Base-by-base conservation (phyloP, 2,113 vertebrate genomes). In the Piprites chloris region DNA sequence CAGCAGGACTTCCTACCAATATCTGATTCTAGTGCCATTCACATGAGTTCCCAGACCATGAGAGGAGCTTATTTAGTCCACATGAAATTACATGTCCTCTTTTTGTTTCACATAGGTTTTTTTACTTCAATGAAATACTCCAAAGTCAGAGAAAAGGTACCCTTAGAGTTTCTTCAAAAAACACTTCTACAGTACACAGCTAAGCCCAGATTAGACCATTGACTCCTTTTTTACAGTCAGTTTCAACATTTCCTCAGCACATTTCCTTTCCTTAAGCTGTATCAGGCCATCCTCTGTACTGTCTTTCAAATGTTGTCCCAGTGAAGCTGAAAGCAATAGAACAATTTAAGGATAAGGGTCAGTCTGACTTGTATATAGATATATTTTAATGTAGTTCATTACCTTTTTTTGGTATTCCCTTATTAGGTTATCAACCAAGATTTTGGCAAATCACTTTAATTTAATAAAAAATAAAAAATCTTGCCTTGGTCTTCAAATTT, bases 11-110 rank as follows among this genome's bases (percentile, higher is more conserved):
- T 72, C 46, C 49, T 19, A 11, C 6, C 27, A 39, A 9, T 18
- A 5, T 13, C 33, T 11, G 9, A 22, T 32, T 35, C 39, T 41
- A 79, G 24, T 21, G 50, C 13, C 33, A 49, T 50, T n/a, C 68
- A 49, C 1, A 0, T 15, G 50, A 22, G 4, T 12, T 87, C 71
- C 17, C 46, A 85, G 26, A n/a, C 17, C 5, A 24, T 17, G 11
- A 16, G 41, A 73, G 49, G 24, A 69, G 18, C 4, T 73, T 41
- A 20, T 80, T 62, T 49, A 80, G 27, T 69, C 23, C 30, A 26
- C 5, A 1, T 39, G 42, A 72, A 71, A 59, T 58, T 16, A 33
- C 2, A 18, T 2, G 30, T 30, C 5, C 2, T 71, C 21, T 50
- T 76, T 58, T 61, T n/a, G 12, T 85, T 47, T 32, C 44, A n/a